Base-by-base conservation (phyloP, 2,888 invertebrate species). In the Oscheius sp. region DNA sequence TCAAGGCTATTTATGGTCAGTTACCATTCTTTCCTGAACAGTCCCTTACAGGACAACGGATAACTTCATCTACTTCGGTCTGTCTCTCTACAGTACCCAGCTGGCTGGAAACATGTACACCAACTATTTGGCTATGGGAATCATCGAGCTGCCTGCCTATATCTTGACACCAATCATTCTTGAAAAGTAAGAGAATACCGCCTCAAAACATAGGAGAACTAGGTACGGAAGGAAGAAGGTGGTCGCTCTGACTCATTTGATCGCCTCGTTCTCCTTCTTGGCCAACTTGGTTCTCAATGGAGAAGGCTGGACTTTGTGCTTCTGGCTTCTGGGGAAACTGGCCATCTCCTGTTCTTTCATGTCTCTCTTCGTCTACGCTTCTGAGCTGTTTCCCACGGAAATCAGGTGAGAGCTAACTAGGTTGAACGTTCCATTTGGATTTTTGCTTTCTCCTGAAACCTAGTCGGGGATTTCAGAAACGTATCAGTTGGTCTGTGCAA, bases 91-190 rank as follows among this genome's bases (percentile, higher is more conserved):
- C 75, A 81, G 81, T 32, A 85, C 82, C 9, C 76, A 85, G 33
- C 71, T 87, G 10, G 84, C 83, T 35, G 87, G 87, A 9, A 84
- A 87, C 70, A 74, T 79, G 9, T 87, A 86, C 66, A 63, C 85
- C 33, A 87, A 87, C 73, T 87, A 85, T 66, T 58, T 83, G 11
- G 74, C 85, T 3, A 78, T 83, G 76, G 84, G 85, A 33, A 70
- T 87, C n/a, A 80, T 87, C 37, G 87, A 87, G 73, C 71, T 84
- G 21, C 87, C 87, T 0, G 85, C 85, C 1, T 85, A 85, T 66
- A 75, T 85, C 11, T 66, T 84, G 10, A 74, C 83, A 2, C 85
- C 86, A 32, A 71, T 80, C n/a, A 73, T 85, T 37, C 77, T 86
- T 73, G 80, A 85, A 60, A 79, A 72, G 74, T 80, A 51, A 33